Conservation (phyloP, 2,113 vertebrate species). For the Coracopsis vasa region DNA sequence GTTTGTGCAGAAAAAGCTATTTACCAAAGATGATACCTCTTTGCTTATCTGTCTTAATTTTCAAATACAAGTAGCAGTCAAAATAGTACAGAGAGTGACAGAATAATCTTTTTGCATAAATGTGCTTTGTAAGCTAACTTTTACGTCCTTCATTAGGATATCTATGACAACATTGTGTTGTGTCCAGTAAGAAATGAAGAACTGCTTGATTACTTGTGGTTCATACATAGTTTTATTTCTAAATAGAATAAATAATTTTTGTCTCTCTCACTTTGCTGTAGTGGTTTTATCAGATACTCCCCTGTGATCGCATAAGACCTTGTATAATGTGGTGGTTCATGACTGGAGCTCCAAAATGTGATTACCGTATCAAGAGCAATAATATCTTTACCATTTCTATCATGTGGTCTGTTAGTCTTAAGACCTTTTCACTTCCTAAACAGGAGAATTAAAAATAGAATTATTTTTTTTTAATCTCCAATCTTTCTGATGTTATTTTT, state of each 20-base stretch:
- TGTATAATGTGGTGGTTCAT: not conserved
- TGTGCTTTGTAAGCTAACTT: not conserved
- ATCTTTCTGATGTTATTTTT: not conserved
- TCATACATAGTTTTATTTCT: not conserved
- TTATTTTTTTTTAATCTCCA: not conserved
- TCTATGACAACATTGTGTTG: not conserved
- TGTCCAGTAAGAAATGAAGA: not conserved
- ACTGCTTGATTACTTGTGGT: not conserved
- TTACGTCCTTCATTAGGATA: not conserved
- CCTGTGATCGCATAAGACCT: not conserved
- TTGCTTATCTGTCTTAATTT: not conserved
- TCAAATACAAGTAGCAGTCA: not conserved
- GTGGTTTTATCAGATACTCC: not conserved
- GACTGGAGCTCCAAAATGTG: not conserved
- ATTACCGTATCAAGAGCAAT: not conserved
- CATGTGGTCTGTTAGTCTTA: not conserved
- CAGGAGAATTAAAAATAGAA: not conserved
- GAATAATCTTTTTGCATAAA: not conserved
- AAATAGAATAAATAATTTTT: not conserved
- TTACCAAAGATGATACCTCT: not conserved
- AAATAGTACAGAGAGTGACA: not conserved
- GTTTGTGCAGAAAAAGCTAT: not conserved
- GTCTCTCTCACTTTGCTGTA: not conserved
- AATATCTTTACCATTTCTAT: not conserved
- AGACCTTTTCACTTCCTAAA: not conserved